Evolutionary conservation across 2,797 vertebrate species (phyloP), one percentile per base, ranked within the genome.

Genomic region (Psittacula echo): DNA sequence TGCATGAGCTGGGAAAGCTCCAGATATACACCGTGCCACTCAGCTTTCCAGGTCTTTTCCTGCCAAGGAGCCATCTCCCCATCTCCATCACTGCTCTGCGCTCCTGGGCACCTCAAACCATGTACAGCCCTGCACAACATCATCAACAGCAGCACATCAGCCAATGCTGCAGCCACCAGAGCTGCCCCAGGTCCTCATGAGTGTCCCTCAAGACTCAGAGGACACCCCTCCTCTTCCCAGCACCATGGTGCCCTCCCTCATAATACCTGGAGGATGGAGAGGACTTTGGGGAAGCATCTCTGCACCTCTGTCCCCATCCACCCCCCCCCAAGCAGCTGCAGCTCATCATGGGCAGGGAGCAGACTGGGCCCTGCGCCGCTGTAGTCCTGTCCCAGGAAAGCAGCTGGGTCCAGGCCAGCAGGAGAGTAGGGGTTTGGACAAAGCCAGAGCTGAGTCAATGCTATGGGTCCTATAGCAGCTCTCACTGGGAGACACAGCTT

Each of bases 351-450:
- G 61, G 41, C 27, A 61, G 27, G 29, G 60, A 67, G 10, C 1
- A 0, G 29, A 24, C 47, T 64, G 51, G 51, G 66, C 13, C 30
- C 70, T 27, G 27, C 0, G 1, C 29, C 2, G 0, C 34, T 44
- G 24, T 48, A 86, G 68, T 41, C 20, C 42, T 7, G 2, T 66
- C 29, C 50, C 54, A 62, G 39, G 30, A 75, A 78, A 53, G 74
- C 56, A 71, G 41, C 79, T 75, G 44, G 29, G 13, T 53, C 61
- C 32, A 5, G 9, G 44, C 39, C 5, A 68, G 32, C 14, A 64
- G 66, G 53, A 81, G 26, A 45, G 8, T 18, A 88, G 9, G 6
- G 12, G 27, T 54, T 58, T 67, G 65, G 61, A 71, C 13, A 72
- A 77, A 77, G 61, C n/a, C 44, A 84, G 56, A 62, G 47, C 19